Evolutionary conservation across 2,888 invertebrate genomes (phyloP), one percentile per base, ranked within the genome.

Genomic region (Diarsia dahlii): DNA sequence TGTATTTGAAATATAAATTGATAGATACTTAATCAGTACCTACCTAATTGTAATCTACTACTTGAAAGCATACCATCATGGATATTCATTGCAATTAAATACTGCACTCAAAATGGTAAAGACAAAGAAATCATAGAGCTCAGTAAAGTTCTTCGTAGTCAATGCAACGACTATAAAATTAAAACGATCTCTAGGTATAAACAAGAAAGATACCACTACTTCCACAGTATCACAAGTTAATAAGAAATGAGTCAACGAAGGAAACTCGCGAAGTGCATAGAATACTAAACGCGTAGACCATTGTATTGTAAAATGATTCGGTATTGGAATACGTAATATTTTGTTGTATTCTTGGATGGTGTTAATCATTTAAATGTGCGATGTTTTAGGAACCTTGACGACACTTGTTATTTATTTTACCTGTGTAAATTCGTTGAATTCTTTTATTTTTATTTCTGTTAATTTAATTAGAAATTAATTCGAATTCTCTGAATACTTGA

Each of bases 291-390:
- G 76, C 82, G 62, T 73, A 76, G 69, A 73, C 90, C 89, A 93
- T 93, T 93, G 92, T 93, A 92, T 92, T 93, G 89, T 90, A 90
- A 92, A 88, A 89, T 83, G 86, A 82, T 88, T 86, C 88, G 85
- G 84, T 84, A 85, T 87, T 78, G 75, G 92, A 92, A 92, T 92
- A 91, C 84, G 77, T 85, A 90, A 90, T 54, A 23, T 54, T 87
- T 79, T 69, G 68, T 84, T 73, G 78, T 89, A 84, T 89, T 89
- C 82, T 87, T 86, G 80, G 84, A 83, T 82, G 84, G 84, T 66
- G 82, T 92, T 91, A 92, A 82, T 90, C 90, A 92, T 88, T 81
- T 69, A 69, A 62, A 84, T 88, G 74, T 71, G 67, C 76, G 70
- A 74, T 78, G 72, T 87, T 82, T 86, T 71, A 70, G 74, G 71